phyloP scores from a whole-genome alignment of 2,797 vertebrate species.

The Paratrypauchen microcephalus region DNA sequence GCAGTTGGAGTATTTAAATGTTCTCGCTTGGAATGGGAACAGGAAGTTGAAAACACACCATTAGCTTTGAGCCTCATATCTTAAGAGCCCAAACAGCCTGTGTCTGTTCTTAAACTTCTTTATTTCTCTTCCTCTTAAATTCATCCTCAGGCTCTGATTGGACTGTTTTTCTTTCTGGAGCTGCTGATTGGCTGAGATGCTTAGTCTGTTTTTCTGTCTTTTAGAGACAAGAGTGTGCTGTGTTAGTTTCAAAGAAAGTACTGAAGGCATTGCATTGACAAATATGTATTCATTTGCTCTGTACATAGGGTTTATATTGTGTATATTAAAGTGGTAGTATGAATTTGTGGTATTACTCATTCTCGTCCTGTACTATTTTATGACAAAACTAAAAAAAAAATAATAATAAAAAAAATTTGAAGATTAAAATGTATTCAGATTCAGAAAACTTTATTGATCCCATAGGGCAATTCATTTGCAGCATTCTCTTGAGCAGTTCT shows the following conservation, averaged over 20 bases:
- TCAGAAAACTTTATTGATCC: too few relatives aligned
- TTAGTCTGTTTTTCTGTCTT: conserved; percentile 40
- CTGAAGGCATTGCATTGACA: conserved; percentile 1
- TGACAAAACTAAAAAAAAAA: too few relatives aligned
- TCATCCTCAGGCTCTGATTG: conserved; percentile 39
- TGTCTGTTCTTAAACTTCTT: conserved; percentile 21
- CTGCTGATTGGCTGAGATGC: conserved; percentile 50
- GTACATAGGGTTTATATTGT: neutral
- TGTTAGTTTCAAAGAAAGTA: conserved; percentile 35
- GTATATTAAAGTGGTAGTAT: neutral
- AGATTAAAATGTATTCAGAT: too few relatives aligned
- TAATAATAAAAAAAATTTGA: too few relatives aligned
- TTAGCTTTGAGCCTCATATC: conserved; percentile 25
- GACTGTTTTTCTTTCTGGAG: conserved; percentile 27
- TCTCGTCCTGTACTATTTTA: too few relatives aligned
- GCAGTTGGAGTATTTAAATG: conserved; percentile 17
- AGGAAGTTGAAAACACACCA: conserved; percentile 19
- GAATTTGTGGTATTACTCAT: too few relatives aligned
- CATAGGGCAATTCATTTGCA: too few relatives aligned
- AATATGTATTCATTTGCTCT: neutral
- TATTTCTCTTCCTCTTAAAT: conserved; percentile 32
- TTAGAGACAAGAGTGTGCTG: conserved; percentile 30
- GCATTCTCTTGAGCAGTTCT: too few relatives aligned
- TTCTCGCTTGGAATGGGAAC: conserved; percentile 16
- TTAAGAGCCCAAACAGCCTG: conserved; percentile 19